Conservation (phyloP, 2,797 vertebrate species). For the Carcharodon carcharias region DNA sequence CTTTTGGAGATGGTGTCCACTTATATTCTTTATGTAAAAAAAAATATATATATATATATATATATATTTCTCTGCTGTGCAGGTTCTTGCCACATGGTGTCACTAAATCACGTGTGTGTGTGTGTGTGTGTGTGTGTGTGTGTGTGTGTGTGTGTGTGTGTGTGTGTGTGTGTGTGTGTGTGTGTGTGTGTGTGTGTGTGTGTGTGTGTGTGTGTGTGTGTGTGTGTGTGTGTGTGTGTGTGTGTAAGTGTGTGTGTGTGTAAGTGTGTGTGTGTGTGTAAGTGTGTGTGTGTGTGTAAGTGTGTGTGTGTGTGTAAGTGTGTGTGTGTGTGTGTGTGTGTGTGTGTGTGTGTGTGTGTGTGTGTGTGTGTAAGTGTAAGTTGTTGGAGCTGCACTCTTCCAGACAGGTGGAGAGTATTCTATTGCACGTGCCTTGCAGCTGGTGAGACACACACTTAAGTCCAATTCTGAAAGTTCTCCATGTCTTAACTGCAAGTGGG, state of each 20-base stretch:
- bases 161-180: background rate
- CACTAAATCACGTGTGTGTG: background rate
- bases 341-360: background rate
- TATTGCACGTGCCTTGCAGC: too few species aligned
- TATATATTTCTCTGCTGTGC: background rate
- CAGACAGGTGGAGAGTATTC: too few species aligned
- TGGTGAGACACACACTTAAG: background rate
- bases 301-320: background rate
- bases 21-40: background rate
- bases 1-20: background rate
- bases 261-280: background rate
- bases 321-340: too few species aligned
- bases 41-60: background rate
- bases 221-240: background rate
- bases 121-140: background rate
- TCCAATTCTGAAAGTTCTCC: background rate
- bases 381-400: too few species aligned
- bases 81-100: background rate
- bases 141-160: background rate
- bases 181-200: background rate
- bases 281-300: slow-evolving; percentile 1
- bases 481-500: background rate
- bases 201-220: background rate
- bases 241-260: too few species aligned
- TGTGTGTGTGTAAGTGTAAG: background rate